These are phyloP conservation scores for Holotrichia oblita DNA, from an alignment of 1,140 invertebrate genomes.

Conservation along the genomic window DNA sequence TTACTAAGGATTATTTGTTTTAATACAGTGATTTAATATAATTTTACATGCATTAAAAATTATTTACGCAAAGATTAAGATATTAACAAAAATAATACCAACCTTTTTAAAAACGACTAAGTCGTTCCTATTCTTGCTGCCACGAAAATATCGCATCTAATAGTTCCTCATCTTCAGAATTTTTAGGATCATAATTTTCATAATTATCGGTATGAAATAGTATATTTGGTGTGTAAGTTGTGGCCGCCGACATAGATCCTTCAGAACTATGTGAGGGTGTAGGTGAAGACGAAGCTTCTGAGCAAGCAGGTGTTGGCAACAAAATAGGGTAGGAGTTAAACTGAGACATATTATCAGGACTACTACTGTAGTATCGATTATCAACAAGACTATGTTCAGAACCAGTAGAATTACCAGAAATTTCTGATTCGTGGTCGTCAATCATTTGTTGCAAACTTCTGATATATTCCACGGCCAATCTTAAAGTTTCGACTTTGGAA, in stretches of 20 bases:
- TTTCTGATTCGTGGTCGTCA: constrained; percentile 73
- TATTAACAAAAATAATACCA: constrained; percentile 1
- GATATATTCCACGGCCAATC: constrained; percentile 95
- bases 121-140: constrained; percentile 68
- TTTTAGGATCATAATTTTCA: constrained; percentile 83
- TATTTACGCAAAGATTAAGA: no score
- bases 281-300: constrained; percentile 78
- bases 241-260: constrained; percentile 69
- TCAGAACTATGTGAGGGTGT: constrained; percentile 84
- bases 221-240: constrained; percentile 64
- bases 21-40: no score
- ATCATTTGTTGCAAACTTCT: constrained; percentile 84
- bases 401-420: constrained; percentile 51
- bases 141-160: constrained; percentile 90
- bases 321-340: constrained; percentile 56
- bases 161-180: constrained; percentile 89
- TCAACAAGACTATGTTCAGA: constrained; percentile 49
- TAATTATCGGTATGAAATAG: constrained; percentile 70
- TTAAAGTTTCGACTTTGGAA: constrained; percentile 94
- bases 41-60: no score
- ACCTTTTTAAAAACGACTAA: not conserved
- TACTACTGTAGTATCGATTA: constrained; percentile 59
- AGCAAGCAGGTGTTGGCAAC: constrained; percentile 69
- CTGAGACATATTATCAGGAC: constrained; percentile 55
- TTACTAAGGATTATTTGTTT: no score